Evolutionary conservation across 2,888 invertebrate species (phyloP).

Genomic region (Platynereis dumerilii): DNA sequence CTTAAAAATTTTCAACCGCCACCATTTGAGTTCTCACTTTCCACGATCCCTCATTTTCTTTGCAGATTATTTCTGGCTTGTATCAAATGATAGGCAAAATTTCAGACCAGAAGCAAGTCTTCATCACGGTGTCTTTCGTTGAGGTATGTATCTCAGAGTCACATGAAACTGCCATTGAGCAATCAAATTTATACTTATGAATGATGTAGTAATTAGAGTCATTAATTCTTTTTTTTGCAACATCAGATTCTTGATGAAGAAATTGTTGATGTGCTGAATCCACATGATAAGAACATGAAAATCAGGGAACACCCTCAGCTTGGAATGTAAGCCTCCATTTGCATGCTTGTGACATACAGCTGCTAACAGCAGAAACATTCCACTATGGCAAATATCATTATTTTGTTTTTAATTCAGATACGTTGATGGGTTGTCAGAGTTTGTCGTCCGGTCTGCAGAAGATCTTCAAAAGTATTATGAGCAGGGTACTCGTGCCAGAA

Average conservation of each 20-base stretch:
- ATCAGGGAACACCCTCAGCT: slow-evolving; percentile 51
- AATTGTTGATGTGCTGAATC: slow-evolving; percentile 57
- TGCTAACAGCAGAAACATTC: too few species aligned
- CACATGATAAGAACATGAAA: slow-evolving; percentile 52
- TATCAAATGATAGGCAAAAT: slow-evolving; percentile 46
- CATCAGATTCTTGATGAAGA: slow-evolving; percentile 54
- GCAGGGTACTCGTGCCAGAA: slow-evolving; percentile 54
- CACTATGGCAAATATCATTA: too few species aligned
- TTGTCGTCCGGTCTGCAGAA: slow-evolving; percentile 50
- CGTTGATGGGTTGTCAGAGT: slow-evolving; percentile 56
- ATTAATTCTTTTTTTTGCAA: slow-evolving; percentile 14
- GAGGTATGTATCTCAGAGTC: slow-evolving; percentile 42
- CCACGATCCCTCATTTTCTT: slow-evolving; percentile 1
- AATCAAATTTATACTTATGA: slow-evolving; percentile 2
- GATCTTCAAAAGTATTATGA: slow-evolving; percentile 50
- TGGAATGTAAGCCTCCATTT: slow-evolving; percentile 50
- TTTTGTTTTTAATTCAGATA: slow-evolving; percentile 40
- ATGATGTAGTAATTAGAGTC: not conserved
- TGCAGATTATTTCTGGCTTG: slow-evolving; percentile 48
- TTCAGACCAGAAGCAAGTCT: slow-evolving; percentile 46
- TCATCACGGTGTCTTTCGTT: slow-evolving; percentile 52
- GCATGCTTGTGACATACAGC: too few species aligned
- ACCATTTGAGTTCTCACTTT: not conserved
- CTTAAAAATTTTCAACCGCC: too few species aligned
- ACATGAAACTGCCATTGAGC: not conserved